These are phyloP conservation scores for Desoria tigrina DNA, from an alignment of 2,888 invertebrate genomes.

Conservation along the genomic window DNA sequence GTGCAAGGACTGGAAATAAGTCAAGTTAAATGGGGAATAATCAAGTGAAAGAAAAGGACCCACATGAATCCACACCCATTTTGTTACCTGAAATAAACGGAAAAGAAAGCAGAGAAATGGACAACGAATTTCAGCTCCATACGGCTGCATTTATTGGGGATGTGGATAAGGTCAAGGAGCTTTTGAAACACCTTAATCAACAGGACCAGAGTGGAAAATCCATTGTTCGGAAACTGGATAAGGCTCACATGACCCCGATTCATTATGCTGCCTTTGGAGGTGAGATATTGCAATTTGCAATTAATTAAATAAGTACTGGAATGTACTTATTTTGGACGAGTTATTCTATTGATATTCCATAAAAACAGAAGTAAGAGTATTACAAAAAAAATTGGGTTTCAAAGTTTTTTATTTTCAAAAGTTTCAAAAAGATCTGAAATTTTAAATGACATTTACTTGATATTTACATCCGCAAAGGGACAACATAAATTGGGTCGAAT, in stretches of 20 bases:
- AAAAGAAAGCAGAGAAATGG: constrained; percentile 18
- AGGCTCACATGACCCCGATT: constrained; percentile 36
- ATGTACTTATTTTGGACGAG: constrained; percentile 1
- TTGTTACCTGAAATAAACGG: constrained; percentile 32
- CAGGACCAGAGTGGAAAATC: constrained; percentile 20
- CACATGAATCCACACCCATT: constrained; percentile 31
- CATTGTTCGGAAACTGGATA: constrained; percentile 33
- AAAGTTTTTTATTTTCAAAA: too few relatives aligned
- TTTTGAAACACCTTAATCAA: constrained; percentile 12
- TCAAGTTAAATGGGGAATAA: constrained; percentile 38
- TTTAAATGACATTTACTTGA: too few relatives aligned
- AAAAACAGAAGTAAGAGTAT: too few relatives aligned
- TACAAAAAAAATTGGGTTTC: too few relatives aligned
- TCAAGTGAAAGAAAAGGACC: constrained; percentile 42
- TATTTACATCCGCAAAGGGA: too few relatives aligned
- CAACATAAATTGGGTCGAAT: too few relatives aligned
- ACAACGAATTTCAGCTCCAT: constrained; percentile 30
- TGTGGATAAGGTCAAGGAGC: constrained; percentile 33
- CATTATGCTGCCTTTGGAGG: constrained; percentile 40
- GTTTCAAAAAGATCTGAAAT: too few relatives aligned
- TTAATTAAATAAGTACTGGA: constrained; percentile 5
- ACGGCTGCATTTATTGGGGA: constrained; percentile 41
- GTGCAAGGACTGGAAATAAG: background rate
- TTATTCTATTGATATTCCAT: too few relatives aligned
- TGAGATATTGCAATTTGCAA: too few relatives aligned